Evolutionary conservation across 2,888 invertebrate genomes (phyloP).

Genomic region (Pharmacophagus antenor): DNA sequence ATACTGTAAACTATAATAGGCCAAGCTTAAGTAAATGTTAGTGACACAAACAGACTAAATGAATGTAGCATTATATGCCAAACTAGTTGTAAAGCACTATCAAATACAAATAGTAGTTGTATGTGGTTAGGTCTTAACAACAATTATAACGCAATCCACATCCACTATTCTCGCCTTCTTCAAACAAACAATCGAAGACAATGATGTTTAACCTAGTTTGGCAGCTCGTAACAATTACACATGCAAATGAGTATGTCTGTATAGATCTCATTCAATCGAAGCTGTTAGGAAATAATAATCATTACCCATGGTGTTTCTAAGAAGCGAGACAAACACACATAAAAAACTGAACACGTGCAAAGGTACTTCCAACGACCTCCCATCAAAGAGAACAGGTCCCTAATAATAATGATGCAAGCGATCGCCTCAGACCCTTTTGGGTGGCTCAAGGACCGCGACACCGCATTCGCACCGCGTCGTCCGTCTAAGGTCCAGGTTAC

Average conservation of each 20-base stretch:
- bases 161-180: slow-evolving; percentile 12
- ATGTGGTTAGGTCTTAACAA: slow-evolving; percentile 7
- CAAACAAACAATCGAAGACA: slow-evolving; percentile 32
- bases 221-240: slow-evolving; percentile 30
- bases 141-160: slow-evolving; percentile 15
- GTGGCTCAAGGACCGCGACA: slow-evolving; percentile 59
- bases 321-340: slow-evolving; percentile 58
- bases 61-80: neutral
- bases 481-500: slow-evolving; percentile 65
- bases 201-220: slow-evolving; percentile 31
- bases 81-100: neutral
- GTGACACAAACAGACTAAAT: neutral
- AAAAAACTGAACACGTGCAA: slow-evolving; percentile 52
- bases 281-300: slow-evolving; percentile 40
- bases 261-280: slow-evolving; percentile 37
- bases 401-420: slow-evolving; percentile 49
- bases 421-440: slow-evolving; percentile 57
- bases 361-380: slow-evolving; percentile 58
- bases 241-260: slow-evolving; percentile 36
- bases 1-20: no score
- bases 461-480: slow-evolving; percentile 56
- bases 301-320: slow-evolving; percentile 43
- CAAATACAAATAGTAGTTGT: neutral
- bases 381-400: slow-evolving; percentile 57
- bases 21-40: no score